Conservation (phyloP, 2,797 vertebrate species). For the Manis javanica region DNA sequence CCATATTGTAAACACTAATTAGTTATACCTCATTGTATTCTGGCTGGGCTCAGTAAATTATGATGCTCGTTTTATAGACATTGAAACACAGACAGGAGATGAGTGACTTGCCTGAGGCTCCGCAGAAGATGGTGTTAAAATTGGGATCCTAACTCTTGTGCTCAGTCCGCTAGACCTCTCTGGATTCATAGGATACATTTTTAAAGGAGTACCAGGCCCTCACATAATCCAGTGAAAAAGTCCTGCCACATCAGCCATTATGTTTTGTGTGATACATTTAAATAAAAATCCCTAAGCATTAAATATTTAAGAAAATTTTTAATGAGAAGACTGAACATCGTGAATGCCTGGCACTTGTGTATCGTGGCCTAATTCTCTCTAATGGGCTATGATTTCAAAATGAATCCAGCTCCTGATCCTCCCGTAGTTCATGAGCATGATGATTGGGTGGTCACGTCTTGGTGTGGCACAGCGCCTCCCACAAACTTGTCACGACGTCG, state of each 20-base stretch:
- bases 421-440: no score
- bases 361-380: slow-evolving; percentile 60
- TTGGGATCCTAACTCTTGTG: slow-evolving; percentile 25
- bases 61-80: slow-evolving; percentile 48
- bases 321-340: slow-evolving; percentile 72
- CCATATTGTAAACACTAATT: slow-evolving; percentile 42
- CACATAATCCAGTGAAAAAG: not conserved
- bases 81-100: slow-evolving; percentile 47
- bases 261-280: slow-evolving; percentile 8
- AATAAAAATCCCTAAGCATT: slow-evolving; percentile 68
- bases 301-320: slow-evolving; percentile 75
- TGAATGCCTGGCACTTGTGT: slow-evolving; percentile 10
- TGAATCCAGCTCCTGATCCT: not conserved
- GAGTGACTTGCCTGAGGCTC: slow-evolving; percentile 8
- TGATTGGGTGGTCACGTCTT: no score
- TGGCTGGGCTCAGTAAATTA: slow-evolving; percentile 11
- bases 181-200: not conserved
- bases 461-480: no score
- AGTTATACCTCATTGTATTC: slow-evolving; percentile 49
- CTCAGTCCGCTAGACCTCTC: slow-evolving; percentile 17
- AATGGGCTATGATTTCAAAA: slow-evolving; percentile 65
- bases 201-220: slow-evolving; percentile 10
- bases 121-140: slow-evolving; percentile 27
- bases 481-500: no score
- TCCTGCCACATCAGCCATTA: slow-evolving; percentile 13